Evolutionary conservation across 1,140 invertebrate genomes (phyloP), one percentile per base, ranked within the genome.

Genomic region (Drosophila mauritiana): DNA sequence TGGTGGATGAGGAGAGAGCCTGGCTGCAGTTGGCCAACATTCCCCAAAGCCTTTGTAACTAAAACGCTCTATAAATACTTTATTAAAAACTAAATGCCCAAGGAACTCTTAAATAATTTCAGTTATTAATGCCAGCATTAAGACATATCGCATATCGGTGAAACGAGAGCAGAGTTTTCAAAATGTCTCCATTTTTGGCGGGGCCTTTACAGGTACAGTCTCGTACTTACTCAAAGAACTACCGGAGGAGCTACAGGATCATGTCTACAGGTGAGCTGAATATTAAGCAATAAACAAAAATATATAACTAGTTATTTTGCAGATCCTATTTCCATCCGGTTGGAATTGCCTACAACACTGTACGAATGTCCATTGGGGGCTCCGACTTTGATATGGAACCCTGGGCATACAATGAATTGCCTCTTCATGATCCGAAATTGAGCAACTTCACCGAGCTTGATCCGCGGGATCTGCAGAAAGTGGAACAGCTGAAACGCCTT

Each of bases 131-230:
- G 65, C 45, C 11, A 69, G 40, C 25, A 65, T 70, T 10, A 73
- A 54, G 15, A 82, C 63, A 0, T 48, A 78, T 0, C 34, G 61
- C 11, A 17, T 93, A 7, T 64, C 55, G 1, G 75, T 93, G 3
- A 76, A 92, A 15, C 84, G 73, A 15, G 86, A 73, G 4, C 74
- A 70, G 22, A 92, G 54, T 4, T 95, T 93, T 80, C 96, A 97
- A 88, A 93, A 68, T 22, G 94, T 96, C 1, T 59, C 94, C 49
- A 97, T 97, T 0, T 98, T 97, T 91, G 97, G 97, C 1, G 97
- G 96, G 6, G 96, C 97, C 0, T 96, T 98, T 57, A 98, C 97
- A 0, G 98, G 98, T 92, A 93, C 97, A 1, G 94, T 96, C 0
- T 95, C 95, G 0, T 95, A 97, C 22, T 97, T 98, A 77, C 95